Percentiles rank a stretch among this genome's conserved stretches.
These are phyloP conservation scores for Rousettus leschenaultii DNA, from an alignment of 2,113 vertebrate species.

Conservation along the genomic window DNA sequence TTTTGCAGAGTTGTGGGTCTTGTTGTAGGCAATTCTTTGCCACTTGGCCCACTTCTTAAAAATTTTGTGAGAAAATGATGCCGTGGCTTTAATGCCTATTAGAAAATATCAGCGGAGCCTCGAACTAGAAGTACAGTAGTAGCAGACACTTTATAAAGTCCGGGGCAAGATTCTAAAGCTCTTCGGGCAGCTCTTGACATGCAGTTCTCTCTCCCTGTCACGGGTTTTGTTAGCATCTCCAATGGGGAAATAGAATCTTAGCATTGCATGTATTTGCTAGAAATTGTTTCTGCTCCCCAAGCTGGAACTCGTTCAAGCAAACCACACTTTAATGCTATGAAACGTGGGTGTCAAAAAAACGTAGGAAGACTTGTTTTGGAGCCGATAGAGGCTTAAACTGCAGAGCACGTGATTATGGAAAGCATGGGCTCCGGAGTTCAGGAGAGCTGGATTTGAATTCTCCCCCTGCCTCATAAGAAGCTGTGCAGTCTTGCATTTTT, in stretches of 20 bases:
- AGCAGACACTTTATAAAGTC: not conserved
- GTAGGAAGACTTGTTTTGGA: not conserved
- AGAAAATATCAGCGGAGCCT: not conserved
- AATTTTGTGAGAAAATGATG: not conserved
- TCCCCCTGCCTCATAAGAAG: not conserved
- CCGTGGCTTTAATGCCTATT: not conserved
- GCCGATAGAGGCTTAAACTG: not conserved
- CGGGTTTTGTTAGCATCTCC: not conserved
- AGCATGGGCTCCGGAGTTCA: too few relatives aligned
- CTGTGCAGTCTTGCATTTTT: not conserved
- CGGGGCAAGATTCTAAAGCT: not conserved
- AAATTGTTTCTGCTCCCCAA: not conserved
- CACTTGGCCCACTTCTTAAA: not conserved
- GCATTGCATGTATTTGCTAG: not conserved
- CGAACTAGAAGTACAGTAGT: not conserved
- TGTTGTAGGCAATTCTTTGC: not conserved
- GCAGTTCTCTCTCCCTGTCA: not conserved
- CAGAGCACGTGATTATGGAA: not conserved
- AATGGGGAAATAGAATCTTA: not conserved
- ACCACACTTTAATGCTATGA: not conserved
- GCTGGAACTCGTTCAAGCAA: not conserved
- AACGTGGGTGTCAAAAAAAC: not conserved
- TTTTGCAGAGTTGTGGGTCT: not conserved
- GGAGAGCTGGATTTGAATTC: not conserved
- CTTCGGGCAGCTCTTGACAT: not conserved